Percentiles rank a stretch among this genome's conserved stretches.
Evolutionary conservation across 2,888 invertebrate species (phyloP).

Genomic region (Ornithoptera priamus): DNA sequence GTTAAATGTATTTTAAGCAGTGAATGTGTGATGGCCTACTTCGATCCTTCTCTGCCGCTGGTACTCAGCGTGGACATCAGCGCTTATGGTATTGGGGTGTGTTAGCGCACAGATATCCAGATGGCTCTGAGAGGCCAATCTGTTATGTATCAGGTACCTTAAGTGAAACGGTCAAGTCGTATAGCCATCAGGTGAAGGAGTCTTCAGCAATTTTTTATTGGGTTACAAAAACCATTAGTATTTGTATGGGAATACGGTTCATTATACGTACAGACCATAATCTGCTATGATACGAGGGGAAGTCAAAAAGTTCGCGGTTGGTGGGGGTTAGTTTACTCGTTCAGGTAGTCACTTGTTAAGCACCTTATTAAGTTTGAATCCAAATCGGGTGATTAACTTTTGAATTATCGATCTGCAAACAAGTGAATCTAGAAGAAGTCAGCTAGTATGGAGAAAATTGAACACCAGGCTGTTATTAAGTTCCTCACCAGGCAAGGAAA

Average conservation of each 20-base stretch:
- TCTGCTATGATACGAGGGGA: too few relatives aligned
- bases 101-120: slow-evolving; percentile 27
- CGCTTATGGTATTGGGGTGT: slow-evolving; percentile 25
- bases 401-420: too few relatives aligned
- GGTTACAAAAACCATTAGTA: slow-evolving; percentile 35
- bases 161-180: slow-evolving; percentile 35
- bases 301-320: too few relatives aligned
- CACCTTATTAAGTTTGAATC: too few relatives aligned
- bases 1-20: slow-evolving; percentile 17
- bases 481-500: too few relatives aligned
- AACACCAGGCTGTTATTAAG: too few relatives aligned
- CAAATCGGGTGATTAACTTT: too few relatives aligned
- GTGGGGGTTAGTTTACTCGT: too few relatives aligned
- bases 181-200: slow-evolving; percentile 38
- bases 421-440: too few relatives aligned
- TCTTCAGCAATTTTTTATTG: slow-evolving; percentile 37
- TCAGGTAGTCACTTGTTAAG: too few relatives aligned
- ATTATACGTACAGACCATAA: slow-evolving; percentile 8
- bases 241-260: slow-evolving; percentile 32
- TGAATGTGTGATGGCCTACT: slow-evolving; percentile 24
- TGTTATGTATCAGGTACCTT: slow-evolving; percentile 37
- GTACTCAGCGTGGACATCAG: background rate
- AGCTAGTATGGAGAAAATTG: too few relatives aligned
- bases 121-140: slow-evolving; percentile 29
- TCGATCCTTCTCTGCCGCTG: background rate